Conservation (phyloP, 2,888 invertebrate species). For the Mythimna vitellina region DNA sequence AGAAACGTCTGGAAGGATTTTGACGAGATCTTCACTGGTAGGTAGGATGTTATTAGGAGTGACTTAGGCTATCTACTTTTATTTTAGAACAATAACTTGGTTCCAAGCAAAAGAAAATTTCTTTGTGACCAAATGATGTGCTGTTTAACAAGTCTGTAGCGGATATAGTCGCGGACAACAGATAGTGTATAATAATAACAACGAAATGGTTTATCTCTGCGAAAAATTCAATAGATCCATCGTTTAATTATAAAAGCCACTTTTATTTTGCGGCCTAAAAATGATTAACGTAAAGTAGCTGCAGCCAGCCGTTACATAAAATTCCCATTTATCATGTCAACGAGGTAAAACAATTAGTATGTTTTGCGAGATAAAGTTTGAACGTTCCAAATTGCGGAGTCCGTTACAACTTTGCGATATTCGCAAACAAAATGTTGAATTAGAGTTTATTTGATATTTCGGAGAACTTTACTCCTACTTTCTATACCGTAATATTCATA, state of each 20-base stretch:
- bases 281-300: constrained; percentile 46
- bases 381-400: constrained; percentile 59
- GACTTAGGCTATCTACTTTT: too few relatives aligned
- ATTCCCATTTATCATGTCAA: constrained; percentile 63
- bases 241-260: constrained; percentile 7
- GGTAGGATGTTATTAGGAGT: too few relatives aligned
- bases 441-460: constrained; percentile 65
- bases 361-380: constrained; percentile 62
- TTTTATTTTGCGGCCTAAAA: constrained; percentile 36
- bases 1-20: too few relatives aligned
- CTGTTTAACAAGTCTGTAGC: too few relatives aligned
- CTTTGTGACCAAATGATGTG: too few relatives aligned
- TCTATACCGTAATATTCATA: constrained; percentile 42
- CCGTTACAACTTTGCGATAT: constrained; percentile 58
- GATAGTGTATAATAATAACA: neutral
- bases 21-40: too few relatives aligned
- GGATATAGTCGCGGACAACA: too few relatives aligned
- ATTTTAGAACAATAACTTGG: too few relatives aligned
- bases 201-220: constrained; percentile 4
- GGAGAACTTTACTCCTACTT: constrained; percentile 48
- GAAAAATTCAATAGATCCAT: constrained; percentile 3
- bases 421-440: constrained; percentile 57
- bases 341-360: constrained; percentile 64
- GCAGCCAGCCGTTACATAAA: constrained; percentile 55
- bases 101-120: too few relatives aligned